Percentiles rank a stretch among this genome's conserved stretches.
These are phyloP conservation scores for Galeruca laticollis DNA, from an alignment of 2,888 invertebrate species.

Conservation along the genomic window DNA sequence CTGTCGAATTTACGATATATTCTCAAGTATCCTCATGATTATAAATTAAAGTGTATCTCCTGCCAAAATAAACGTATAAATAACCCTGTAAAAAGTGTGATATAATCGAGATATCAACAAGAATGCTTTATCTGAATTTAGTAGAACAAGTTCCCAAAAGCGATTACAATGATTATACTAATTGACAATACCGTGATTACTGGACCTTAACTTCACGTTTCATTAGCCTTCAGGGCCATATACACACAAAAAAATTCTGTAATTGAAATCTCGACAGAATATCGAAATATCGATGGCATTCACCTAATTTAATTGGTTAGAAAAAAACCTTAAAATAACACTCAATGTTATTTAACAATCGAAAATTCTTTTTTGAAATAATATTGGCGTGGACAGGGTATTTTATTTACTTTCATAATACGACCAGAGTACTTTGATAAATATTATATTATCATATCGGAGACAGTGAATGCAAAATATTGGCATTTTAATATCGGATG, in stretches of 20 bases:
- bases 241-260: slow-evolving; percentile 1
- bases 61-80: neutral
- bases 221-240: slow-evolving; percentile 26
- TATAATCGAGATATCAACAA: neutral
- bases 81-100: slow-evolving; percentile 2
- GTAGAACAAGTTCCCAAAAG: slow-evolving; percentile 9
- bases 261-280: slow-evolving; percentile 18
- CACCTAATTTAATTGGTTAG: slow-evolving; percentile 1
- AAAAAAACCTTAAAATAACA: neutral
- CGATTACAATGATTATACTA: slow-evolving; percentile 13
- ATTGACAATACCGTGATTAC: slow-evolving; percentile 16
- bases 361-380: neutral
- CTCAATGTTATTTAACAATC: slow-evolving; percentile 1
- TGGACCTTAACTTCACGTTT: slow-evolving; percentile 24
- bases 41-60: too few relatives aligned
- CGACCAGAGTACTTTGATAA: neutral
- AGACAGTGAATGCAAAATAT: too few relatives aligned
- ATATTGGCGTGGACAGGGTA: neutral
- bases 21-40: too few relatives aligned
- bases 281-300: slow-evolving; percentile 15
- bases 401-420: neutral
- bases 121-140: neutral
- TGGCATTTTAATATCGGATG: too few relatives aligned
- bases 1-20: too few relatives aligned
- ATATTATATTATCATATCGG: neutral